phyloP scores from a whole-genome alignment of 2,888 invertebrate genomes.

The Gnatocerus cornutus region DNA sequence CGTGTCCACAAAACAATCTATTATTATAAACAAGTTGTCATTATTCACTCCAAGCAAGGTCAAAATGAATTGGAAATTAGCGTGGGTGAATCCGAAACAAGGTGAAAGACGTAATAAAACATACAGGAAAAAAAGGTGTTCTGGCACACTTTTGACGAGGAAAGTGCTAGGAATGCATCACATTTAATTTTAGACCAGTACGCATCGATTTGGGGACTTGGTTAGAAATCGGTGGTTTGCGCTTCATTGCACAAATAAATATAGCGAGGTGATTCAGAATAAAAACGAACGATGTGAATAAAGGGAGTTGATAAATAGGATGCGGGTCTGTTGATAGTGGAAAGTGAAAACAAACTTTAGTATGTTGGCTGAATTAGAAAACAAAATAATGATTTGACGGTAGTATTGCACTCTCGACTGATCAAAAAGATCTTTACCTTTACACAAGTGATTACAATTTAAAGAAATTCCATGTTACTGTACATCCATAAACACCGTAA shows the following conservation, averaged over 20 bases:
- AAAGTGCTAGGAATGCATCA: conserved; percentile 15
- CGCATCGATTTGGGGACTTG: conserved; percentile 1
- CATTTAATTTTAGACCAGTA: conserved; percentile 16
- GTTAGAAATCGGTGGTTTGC: background rate
- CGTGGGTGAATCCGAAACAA: conserved; percentile 16
- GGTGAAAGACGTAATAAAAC: conserved; percentile 32
- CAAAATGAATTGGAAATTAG: conserved; percentile 23
- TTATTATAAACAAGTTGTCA: conserved; percentile 13
- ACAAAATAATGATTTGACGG: too few relatives aligned
- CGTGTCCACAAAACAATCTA: background rate
- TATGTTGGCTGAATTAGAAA: too few relatives aligned
- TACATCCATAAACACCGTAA: too few relatives aligned
- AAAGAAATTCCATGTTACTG: too few relatives aligned
- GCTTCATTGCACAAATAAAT: conserved; percentile 5
- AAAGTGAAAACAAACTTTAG: too few relatives aligned
- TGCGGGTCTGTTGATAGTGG: too few relatives aligned
- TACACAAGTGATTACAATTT: too few relatives aligned
- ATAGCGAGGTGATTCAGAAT: background rate
- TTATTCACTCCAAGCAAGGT: conserved; percentile 22
- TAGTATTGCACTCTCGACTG: too few relatives aligned
- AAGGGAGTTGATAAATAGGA: background rate
- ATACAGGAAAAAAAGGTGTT: conserved; percentile 12
- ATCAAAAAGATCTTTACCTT: too few relatives aligned
- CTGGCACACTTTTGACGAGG: conserved; percentile 28
- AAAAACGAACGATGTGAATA: background rate